These are phyloP conservation scores for Trichogramma dendrolimi DNA, from an alignment of 2,888 invertebrate genomes.

Conservation along the genomic window DNA sequence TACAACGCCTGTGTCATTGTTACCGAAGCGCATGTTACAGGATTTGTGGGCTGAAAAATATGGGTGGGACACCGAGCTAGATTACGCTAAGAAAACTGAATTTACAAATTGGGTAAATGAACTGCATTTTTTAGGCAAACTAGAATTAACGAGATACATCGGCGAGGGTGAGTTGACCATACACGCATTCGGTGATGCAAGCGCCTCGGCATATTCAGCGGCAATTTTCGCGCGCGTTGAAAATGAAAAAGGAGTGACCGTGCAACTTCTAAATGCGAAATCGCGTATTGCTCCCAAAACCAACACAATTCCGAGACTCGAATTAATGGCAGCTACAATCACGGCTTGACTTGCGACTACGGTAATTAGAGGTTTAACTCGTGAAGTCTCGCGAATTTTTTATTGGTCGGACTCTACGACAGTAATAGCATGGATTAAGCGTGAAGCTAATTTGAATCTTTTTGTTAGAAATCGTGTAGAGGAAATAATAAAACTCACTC, in stretches of 20 bases:
- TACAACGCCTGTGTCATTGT: conserved; percentile 25
- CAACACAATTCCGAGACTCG: conserved; percentile 38
- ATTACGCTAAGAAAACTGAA: conserved; percentile 6
- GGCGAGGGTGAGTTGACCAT: conserved; percentile 24
- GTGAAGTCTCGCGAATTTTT: conserved; percentile 18
- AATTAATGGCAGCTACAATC: conserved; percentile 39
- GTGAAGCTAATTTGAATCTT: conserved; percentile 32
- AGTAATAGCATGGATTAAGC: conserved; percentile 36
- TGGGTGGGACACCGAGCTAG: conserved; percentile 27
- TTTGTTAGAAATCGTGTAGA: conserved; percentile 37
- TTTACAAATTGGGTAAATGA: conserved; percentile 17
- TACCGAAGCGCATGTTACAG: conserved; percentile 29
- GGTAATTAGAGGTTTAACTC: conserved; percentile 11
- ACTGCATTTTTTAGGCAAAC: conserved; percentile 13
- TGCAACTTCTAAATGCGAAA: conserved; percentile 32
- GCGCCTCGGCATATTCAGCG: conserved; percentile 35
- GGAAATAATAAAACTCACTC: conserved; percentile 34
- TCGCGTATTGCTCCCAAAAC: conserved; percentile 38
- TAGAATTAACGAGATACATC: conserved; percentile 31
- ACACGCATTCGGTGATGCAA: conserved; percentile 39
- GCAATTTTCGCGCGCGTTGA: conserved; percentile 25
- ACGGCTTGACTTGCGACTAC: conserved; percentile 29
- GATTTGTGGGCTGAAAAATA: conserved; percentile 21
- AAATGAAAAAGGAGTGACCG: not conserved
- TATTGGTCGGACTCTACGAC: conserved; percentile 40